Percentiles rank a stretch among this genome's conserved stretches.
Evolutionary conservation across 2,113 vertebrate genomes (phyloP).

Genomic region (Melanocharis versteri): DNA sequence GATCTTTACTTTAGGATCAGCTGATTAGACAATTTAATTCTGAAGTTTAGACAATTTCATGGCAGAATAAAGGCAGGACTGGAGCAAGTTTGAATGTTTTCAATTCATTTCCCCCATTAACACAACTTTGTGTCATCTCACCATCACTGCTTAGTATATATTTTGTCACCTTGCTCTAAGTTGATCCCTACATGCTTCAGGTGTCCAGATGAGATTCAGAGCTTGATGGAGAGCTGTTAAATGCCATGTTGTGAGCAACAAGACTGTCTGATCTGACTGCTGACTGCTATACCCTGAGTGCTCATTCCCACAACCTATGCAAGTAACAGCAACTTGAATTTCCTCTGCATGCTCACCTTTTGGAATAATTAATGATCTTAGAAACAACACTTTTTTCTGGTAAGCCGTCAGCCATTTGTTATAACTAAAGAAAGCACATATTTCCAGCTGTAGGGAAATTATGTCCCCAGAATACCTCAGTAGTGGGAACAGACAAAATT

Average conservation of each 20-base stretch:
- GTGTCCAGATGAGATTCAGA: background rate
- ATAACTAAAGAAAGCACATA: background rate
- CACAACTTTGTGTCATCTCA: background rate
- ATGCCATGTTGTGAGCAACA: background rate
- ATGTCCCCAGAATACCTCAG: background rate
- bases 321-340: background rate
- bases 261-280: background rate
- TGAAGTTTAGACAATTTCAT: background rate
- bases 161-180: background rate
- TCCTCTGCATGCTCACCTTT: background rate
- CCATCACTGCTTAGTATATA: background rate
- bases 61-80: background rate
- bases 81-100: background rate
- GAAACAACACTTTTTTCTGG: background rate
- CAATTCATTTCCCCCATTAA: background rate
- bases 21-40: background rate
- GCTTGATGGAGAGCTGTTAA: background rate
- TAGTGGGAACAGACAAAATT: background rate
- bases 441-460: background rate
- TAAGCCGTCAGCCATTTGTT: background rate
- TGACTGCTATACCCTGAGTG: background rate
- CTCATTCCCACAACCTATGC: background rate
- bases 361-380: background rate
- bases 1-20: background rate
- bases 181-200: background rate